Percentiles rank a stretch among this genome's conserved stretches.
Evolutionary conservation across 2,888 invertebrate genomes (phyloP).

Genomic region (Petrolisthes cinctipes): DNA sequence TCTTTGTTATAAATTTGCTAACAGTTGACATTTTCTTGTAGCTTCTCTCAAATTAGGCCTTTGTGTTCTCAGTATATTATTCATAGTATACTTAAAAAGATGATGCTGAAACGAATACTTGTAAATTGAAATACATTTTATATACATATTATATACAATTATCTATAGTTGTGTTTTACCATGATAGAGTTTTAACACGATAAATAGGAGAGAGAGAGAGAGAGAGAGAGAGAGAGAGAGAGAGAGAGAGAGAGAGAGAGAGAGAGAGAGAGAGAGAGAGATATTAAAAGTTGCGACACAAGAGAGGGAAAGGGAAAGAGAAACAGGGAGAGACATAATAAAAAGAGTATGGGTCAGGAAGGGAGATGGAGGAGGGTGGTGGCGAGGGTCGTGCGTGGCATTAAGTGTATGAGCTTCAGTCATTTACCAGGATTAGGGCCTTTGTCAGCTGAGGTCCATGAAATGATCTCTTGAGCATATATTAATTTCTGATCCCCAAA

Average conservation of each 20-base stretch:
- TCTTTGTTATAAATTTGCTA: too few relatives aligned
- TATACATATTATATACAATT: too few relatives aligned
- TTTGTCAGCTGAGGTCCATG: not conserved
- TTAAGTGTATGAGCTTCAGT: not conserved
- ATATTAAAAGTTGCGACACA: not conserved
- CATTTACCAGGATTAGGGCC: not conserved
- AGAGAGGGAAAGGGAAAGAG: not conserved
- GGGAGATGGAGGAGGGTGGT: not conserved
- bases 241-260: not conserved
- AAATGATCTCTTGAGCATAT: too few relatives aligned
- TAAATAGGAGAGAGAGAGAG: not conserved
- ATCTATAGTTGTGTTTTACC: too few relatives aligned
- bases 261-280: not conserved
- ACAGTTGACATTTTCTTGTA: too few relatives aligned
- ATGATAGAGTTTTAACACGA: too few relatives aligned
- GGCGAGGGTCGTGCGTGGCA: not conserved
- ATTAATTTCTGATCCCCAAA: too few relatives aligned
- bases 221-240: not conserved
- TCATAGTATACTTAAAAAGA: too few relatives aligned
- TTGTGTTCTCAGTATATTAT: too few relatives aligned
- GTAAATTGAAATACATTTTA: too few relatives aligned
- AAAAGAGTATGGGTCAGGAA: not conserved
- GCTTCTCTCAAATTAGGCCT: too few relatives aligned
- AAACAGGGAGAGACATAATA: not conserved
- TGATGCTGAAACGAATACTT: too few relatives aligned